These are phyloP conservation scores for Heterotis niloticus DNA, from an alignment of 2,113 vertebrate genomes.

Conservation along the genomic window DNA sequence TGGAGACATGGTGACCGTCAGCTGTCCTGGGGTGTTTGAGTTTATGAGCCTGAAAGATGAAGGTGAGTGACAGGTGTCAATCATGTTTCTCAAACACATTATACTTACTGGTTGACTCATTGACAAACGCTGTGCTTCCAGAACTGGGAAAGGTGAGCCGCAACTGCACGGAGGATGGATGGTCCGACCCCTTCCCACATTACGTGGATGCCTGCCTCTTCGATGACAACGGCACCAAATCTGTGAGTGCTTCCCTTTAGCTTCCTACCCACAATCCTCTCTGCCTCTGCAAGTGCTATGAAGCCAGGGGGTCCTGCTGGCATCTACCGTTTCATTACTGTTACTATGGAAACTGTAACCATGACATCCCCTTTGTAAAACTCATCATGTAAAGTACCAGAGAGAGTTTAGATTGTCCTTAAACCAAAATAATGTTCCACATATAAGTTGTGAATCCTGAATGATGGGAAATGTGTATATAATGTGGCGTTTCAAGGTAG, in stretches of 20 bases:
- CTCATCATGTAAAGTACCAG: too few species aligned
- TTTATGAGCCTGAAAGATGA: conserved; percentile 65
- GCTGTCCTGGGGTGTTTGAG: conserved; percentile 69
- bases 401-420: too few species aligned
- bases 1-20: conserved; percentile 67
- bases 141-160: conserved; percentile 64
- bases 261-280: neutral
- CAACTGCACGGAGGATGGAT: conserved; percentile 74
- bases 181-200: conserved; percentile 76
- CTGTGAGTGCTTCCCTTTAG: neutral
- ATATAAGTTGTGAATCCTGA: too few species aligned
- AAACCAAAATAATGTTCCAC: too few species aligned
- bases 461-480: too few species aligned
- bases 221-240: conserved; percentile 57
- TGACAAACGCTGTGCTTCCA: conserved; percentile 11
- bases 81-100: neutral
- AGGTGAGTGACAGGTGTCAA: conserved; percentile 46
- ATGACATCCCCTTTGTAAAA: too few species aligned
- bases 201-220: conserved; percentile 72
- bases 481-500: too few species aligned
- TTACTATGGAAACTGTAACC: too few species aligned
- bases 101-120: neutral
- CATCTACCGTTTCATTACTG: neutral
- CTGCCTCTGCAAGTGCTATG: neutral
- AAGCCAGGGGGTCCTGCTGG: neutral